Conservation (phyloP, 2,888 invertebrate species). For the Aphodius granarius region DNA sequence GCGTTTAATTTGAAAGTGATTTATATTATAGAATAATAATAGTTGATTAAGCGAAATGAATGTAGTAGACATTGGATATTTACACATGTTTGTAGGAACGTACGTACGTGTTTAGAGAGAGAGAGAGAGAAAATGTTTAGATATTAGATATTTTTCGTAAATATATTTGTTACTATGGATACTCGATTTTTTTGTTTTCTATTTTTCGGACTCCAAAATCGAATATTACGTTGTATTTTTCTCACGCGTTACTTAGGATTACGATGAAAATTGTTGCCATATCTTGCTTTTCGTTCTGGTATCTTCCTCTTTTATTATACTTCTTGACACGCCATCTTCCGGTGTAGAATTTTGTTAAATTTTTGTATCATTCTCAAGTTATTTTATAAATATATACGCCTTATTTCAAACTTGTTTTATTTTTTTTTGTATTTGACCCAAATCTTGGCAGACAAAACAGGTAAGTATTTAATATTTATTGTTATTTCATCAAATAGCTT, state of each 20-base stretch:
- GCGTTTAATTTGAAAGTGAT: conserved; percentile 25
- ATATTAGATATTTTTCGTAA: neutral
- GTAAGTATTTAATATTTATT: neutral
- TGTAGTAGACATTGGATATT: neutral
- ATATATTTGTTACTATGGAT: neutral
- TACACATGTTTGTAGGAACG: neutral
- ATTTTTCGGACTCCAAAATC: neutral
- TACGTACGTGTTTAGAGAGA: neutral
- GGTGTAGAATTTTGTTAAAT: neutral
- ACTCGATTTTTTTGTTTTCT: neutral
- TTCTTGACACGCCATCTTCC: neutral
- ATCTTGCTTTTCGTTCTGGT: neutral
- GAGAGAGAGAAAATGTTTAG: neutral
- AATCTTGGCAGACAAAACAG: neutral
- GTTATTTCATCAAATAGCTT: too few relatives aligned
- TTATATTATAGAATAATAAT: conserved; percentile 18
- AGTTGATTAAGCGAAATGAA: neutral
- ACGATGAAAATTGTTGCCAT: neutral
- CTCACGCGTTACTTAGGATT: neutral
- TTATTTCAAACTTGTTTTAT: neutral
- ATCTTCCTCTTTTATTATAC: neutral
- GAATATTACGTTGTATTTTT: neutral
- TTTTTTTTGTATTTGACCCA: neutral
- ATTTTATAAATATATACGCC: neutral
- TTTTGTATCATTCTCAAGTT: neutral